Conservation (phyloP, 2,113 vertebrate genomes). For the Petrocephalus zakoni region DNA sequence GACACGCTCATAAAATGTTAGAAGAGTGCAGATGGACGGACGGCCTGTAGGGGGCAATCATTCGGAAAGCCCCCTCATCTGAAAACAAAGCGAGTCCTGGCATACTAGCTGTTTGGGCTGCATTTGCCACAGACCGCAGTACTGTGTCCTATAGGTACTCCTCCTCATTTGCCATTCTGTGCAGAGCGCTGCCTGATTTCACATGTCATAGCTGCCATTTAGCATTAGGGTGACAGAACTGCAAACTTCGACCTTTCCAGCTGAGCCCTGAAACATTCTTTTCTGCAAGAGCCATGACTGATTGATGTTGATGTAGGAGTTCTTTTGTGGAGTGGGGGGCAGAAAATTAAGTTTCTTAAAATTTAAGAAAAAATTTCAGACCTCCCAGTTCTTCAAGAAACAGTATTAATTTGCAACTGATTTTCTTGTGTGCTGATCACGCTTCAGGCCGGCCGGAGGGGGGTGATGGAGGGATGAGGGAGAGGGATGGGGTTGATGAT, state of each 20-base stretch:
- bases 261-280: neutral
- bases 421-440: neutral
- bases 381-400: neutral
- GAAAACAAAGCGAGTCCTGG: neutral
- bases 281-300: neutral
- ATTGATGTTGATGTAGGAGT: neutral
- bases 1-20: neutral
- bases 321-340: neutral
- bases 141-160: neutral
- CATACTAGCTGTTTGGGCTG: neutral
- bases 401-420: neutral
- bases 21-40: neutral
- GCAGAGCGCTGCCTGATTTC: neutral
- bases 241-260: neutral
- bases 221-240: neutral
- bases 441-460: neutral
- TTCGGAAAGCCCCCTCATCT: neutral
- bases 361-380: too few relatives aligned
- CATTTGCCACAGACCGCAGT: neutral
- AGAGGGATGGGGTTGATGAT: neutral
- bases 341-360: conserved; percentile 18
- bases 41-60: neutral
- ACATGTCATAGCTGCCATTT: neutral
- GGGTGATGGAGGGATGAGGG: neutral
- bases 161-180: neutral